A percentile compares a stretch with the other conserved stretches of the same genome.
phyloP scores from a whole-genome alignment of 2,113 vertebrate species.

The Gymnorhina tibicen region DNA sequence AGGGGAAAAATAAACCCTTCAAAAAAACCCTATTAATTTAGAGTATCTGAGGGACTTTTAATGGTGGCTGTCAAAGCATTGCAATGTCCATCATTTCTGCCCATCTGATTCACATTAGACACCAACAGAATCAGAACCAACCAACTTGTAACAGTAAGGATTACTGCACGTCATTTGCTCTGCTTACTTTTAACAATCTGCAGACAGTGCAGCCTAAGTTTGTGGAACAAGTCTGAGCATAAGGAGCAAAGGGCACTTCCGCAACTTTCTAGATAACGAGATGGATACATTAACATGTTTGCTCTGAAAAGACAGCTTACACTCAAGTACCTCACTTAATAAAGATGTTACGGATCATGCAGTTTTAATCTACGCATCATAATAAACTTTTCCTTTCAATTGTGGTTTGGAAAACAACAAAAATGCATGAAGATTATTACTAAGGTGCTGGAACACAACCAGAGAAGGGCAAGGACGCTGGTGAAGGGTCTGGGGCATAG shows the following conservation, averaged over 20 bases:
- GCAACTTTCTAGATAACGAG: not conserved
- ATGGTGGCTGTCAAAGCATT: not conserved
- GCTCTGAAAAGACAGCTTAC: not conserved
- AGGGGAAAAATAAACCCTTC: not conserved
- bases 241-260: not conserved
- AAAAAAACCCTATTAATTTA: not conserved
- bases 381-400: not conserved
- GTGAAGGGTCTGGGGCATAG: not conserved
- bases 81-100: not conserved
- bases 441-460: not conserved
- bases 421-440: not conserved
- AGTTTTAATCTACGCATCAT: not conserved
- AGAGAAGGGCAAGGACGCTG: not conserved
- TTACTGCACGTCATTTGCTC: not conserved
- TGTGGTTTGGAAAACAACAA: not conserved
- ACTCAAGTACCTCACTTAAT: not conserved
- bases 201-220: not conserved
- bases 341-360: rapidly evolving
- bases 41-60: not conserved
- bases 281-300: not conserved
- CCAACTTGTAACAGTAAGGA: not conserved
- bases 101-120: not conserved
- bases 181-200: not conserved
- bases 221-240: not conserved
- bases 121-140: not conserved